A percentile compares a stretch with the other conserved stretches of the same genome.
Conservation (phyloP, 2,888 invertebrate species). For the Oxytorus armatus region DNA sequence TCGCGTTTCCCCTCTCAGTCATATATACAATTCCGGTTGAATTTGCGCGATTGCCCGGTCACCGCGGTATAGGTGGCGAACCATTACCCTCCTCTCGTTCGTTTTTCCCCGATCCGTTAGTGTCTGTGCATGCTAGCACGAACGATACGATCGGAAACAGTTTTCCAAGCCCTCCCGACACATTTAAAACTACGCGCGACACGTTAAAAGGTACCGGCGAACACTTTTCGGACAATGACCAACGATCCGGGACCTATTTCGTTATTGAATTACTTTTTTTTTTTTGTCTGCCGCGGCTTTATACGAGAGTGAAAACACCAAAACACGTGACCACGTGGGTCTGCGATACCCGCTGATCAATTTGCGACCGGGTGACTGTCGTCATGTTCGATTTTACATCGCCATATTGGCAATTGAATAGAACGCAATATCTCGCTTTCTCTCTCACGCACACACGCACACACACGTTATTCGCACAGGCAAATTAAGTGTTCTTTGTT, state of each 20-base stretch:
- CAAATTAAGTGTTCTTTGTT: no score
- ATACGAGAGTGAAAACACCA: neutral
- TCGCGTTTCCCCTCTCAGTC: conserved; percentile 26
- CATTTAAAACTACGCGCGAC: conserved; percentile 55
- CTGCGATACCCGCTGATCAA: conserved; percentile 46
- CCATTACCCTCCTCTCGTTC: conserved; percentile 55
- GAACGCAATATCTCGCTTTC: no score
- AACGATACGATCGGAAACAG: conserved; percentile 65
- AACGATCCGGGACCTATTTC: conserved; percentile 64
- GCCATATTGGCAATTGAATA: no score
- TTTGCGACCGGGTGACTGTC: conserved; percentile 52
- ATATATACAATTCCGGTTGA: conserved; percentile 50
- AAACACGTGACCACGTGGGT: neutral
- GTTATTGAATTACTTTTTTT: conserved; percentile 63
- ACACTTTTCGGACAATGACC: conserved; percentile 67
- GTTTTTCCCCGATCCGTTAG: no score
- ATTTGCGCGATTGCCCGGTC: conserved; percentile 53
- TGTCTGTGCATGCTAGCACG: conserved; percentile 25
- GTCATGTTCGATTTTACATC: conserved; percentile 47
- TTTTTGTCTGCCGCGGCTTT: neutral
- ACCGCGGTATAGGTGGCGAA: conserved; percentile 29
- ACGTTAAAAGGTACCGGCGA: conserved; percentile 53
- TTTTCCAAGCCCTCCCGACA: conserved; percentile 55
- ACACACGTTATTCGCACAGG: no score
- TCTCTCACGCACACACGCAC: no score